These are phyloP conservation scores for Caenorhabditis auriculariae DNA, from an alignment of 2,888 invertebrate species.

Conservation along the genomic window DNA sequence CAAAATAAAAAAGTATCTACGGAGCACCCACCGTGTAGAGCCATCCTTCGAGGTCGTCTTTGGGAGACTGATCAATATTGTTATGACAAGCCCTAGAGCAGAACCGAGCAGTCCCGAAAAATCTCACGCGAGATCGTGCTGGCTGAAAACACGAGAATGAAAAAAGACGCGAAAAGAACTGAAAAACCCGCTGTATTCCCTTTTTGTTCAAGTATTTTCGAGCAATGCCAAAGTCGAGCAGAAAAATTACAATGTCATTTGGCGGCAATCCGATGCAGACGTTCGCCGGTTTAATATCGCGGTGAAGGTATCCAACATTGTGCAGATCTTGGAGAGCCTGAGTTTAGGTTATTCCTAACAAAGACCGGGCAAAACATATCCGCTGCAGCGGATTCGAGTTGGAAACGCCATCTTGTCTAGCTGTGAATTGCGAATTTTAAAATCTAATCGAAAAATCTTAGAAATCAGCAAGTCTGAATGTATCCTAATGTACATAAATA, in stretches of 20 bases:
- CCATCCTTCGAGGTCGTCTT: constrained; percentile 27
- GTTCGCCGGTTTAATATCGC: constrained; percentile 38
- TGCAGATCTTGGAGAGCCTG: constrained; percentile 21
- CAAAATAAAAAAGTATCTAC: no score
- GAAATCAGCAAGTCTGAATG: no score
- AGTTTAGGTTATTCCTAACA: no score
- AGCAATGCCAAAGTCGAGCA: constrained; percentile 50
- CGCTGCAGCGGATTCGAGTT: no score
- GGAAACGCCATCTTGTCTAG: no score
- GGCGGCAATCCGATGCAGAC: constrained; percentile 38
- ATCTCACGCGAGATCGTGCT: constrained; percentile 13
- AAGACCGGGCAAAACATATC: no score
- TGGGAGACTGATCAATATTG: constrained; percentile 21
- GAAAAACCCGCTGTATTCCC: neutral
- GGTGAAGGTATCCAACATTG: constrained; percentile 23
- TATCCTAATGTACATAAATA: no score
- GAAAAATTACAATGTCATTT: constrained; percentile 22
- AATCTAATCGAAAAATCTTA: no score
- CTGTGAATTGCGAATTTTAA: no score
- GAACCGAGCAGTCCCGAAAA: constrained; percentile 23
- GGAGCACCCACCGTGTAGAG: neutral
- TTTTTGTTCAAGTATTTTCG: constrained; percentile 2
- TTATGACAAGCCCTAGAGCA: constrained; percentile 20
- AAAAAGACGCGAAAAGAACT: neutral
- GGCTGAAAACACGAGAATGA: constrained; percentile 20